These are phyloP conservation scores for Cephonodes hylas DNA, from an alignment of 2,888 invertebrate species.

Conservation along the genomic window DNA sequence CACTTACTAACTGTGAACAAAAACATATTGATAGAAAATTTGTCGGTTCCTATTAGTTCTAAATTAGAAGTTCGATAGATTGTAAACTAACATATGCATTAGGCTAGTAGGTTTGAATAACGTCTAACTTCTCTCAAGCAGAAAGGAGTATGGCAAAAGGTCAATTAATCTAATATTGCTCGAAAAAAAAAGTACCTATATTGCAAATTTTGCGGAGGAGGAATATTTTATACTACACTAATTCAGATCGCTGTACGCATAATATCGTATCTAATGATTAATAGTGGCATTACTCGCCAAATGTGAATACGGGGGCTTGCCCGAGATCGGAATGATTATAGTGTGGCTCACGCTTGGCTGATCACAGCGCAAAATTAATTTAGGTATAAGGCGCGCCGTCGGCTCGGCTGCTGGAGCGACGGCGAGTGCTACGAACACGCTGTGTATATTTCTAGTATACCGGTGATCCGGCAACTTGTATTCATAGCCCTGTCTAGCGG, in stretches of 20 bases:
- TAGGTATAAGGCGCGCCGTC: slow-evolving; percentile 48
- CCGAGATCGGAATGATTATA: slow-evolving; percentile 69
- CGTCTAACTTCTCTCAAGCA: too few species aligned
- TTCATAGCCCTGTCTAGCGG: slow-evolving; percentile 49
- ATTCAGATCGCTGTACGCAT: slow-evolving; percentile 22
- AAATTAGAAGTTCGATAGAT: too few species aligned
- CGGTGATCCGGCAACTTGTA: slow-evolving; percentile 54
- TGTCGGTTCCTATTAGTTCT: too few species aligned
- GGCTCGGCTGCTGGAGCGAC: background rate
- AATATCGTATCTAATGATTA: slow-evolving; percentile 49
- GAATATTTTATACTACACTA: slow-evolving; percentile 28
- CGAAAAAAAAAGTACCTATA: background rate
- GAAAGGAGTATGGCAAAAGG: too few species aligned
- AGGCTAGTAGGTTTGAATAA: too few species aligned
- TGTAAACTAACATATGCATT: too few species aligned
- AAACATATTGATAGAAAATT: too few species aligned
- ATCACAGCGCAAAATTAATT: slow-evolving; percentile 73
- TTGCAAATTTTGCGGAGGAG: background rate
- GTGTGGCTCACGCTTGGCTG: slow-evolving; percentile 61
- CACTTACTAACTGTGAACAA: too few species aligned
- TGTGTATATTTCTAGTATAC: slow-evolving; percentile 36
- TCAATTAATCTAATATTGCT: too few species aligned
- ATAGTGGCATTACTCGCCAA: slow-evolving; percentile 57
- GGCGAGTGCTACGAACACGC: slow-evolving; percentile 21
- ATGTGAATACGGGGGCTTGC: slow-evolving; percentile 41